Evolutionary conservation across 2,797 vertebrate genomes (phyloP).

Genomic region (Melanotaenia nigrans): DNA sequence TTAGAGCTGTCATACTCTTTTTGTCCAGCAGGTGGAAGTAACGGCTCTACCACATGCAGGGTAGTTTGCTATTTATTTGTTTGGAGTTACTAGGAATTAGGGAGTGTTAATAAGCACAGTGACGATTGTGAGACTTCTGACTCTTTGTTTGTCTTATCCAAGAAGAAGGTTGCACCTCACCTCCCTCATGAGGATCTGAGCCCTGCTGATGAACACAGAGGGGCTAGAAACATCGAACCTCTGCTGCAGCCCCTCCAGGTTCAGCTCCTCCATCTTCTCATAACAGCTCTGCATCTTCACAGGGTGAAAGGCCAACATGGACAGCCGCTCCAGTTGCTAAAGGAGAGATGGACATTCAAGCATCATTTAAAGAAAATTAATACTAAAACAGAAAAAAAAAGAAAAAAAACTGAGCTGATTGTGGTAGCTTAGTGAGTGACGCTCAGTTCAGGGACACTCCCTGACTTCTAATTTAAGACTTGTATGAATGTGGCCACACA

Average conservation of each 20-base stretch:
- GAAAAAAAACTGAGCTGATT: neutral
- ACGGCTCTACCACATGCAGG: constrained; percentile 11
- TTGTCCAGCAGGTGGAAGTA: constrained; percentile 69
- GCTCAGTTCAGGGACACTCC: constrained; percentile 19
- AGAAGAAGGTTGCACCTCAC: constrained; percentile 67
- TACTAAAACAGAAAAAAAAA: neutral
- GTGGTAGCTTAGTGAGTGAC: neutral
- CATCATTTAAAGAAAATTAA: neutral
- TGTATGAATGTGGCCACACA: neutral
- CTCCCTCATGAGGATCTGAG: constrained; percentile 97
- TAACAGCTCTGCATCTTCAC: constrained; percentile 98
- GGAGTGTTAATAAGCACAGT: constrained; percentile 20
- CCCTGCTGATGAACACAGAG: constrained; percentile 91
- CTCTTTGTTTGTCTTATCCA: neutral
- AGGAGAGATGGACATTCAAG: neutral
- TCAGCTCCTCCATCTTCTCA: constrained; percentile 92
- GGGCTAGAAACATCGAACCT: constrained; percentile 92
- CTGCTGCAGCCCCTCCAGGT: constrained; percentile 94
- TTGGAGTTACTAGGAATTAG: neutral
- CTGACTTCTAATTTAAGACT: constrained; percentile 23
- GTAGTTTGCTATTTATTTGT: neutral
- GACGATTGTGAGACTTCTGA: neutral
- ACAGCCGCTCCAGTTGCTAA: constrained; percentile 94
- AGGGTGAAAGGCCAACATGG: constrained; percentile 94
- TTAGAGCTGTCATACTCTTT: neutral